A percentile compares a stretch with the other conserved stretches of the same genome.
Conservation (phyloP, 2,888 invertebrate genomes). For the Balanococcus diminutus region DNA sequence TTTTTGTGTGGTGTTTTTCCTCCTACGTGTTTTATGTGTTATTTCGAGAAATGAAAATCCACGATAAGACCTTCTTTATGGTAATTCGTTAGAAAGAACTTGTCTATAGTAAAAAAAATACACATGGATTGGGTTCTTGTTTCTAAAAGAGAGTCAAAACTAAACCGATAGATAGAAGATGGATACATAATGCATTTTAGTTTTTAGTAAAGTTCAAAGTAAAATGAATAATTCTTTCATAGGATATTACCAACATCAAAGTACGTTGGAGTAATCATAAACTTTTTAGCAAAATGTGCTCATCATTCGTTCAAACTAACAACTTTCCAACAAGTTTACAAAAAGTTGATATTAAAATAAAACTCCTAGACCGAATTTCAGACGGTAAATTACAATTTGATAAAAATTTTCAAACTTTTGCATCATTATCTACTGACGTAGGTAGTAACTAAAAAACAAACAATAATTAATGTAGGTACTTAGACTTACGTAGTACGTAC, state of each 20-base stretch:
- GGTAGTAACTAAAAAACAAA: neutral
- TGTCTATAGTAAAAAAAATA: too few species aligned
- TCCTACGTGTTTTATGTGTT: neutral
- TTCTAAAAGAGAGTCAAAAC: neutral
- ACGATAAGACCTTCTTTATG: neutral
- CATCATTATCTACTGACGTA: neutral
- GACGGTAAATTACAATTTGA: neutral
- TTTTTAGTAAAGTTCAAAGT: neutral
- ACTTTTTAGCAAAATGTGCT: neutral
- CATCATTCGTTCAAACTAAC: neutral
- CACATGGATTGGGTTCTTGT: neutral
- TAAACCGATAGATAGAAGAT: neutral
- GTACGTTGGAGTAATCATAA: neutral
- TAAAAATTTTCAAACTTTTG: neutral
- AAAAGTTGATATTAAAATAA: neutral
- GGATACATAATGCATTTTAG: neutral
- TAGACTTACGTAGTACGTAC: neutral
- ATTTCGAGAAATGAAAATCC: neutral
- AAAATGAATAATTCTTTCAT: neutral
- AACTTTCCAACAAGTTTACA: neutral
- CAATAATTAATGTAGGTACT: neutral
- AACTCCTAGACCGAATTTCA: neutral
- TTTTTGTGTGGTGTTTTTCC: neutral
- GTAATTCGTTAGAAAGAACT: neutral
- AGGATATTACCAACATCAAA: neutral